phyloP scores from a whole-genome alignment of 2,113 vertebrate genomes.

The Mirounga angustirostris region DNA sequence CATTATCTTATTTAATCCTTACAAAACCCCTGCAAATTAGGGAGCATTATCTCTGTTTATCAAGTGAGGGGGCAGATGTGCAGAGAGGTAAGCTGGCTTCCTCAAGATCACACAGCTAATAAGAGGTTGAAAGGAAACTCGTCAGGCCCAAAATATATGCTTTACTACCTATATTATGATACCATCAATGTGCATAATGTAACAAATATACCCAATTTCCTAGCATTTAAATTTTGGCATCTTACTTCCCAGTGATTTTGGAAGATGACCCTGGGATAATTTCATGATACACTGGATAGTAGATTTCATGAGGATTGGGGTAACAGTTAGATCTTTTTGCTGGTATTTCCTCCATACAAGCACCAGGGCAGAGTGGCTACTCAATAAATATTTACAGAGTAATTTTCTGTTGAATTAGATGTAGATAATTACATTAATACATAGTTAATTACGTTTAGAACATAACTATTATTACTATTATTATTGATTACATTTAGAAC shows the following conservation, averaged over 20 bases:
- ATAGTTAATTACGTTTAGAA: background rate
- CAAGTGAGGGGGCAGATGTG: background rate
- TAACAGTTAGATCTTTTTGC: background rate
- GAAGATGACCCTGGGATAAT: background rate
- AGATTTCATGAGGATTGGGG: background rate
- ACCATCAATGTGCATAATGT: background rate
- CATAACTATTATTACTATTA: background rate
- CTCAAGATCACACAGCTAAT: constrained; percentile 8
- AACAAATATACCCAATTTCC: background rate
- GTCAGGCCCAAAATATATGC: background rate
- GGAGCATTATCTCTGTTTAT: constrained; percentile 24
- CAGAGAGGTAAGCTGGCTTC: background rate
- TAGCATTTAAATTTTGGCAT: constrained; percentile 25
- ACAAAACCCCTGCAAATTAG: constrained; percentile 47
- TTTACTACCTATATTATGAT: background rate
- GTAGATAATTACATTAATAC: background rate
- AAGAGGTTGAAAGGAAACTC: background rate
- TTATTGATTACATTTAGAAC: background rate
- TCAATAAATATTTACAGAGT: background rate
- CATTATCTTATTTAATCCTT: constrained; percentile 63
- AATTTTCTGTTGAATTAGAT: background rate
- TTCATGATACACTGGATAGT: background rate
- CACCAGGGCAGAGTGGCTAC: background rate
- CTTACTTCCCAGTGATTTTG: background rate
- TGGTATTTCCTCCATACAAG: background rate